Base-by-base conservation (phyloP, 2,888 invertebrate species). In the Neocrepidodera transversa region DNA sequence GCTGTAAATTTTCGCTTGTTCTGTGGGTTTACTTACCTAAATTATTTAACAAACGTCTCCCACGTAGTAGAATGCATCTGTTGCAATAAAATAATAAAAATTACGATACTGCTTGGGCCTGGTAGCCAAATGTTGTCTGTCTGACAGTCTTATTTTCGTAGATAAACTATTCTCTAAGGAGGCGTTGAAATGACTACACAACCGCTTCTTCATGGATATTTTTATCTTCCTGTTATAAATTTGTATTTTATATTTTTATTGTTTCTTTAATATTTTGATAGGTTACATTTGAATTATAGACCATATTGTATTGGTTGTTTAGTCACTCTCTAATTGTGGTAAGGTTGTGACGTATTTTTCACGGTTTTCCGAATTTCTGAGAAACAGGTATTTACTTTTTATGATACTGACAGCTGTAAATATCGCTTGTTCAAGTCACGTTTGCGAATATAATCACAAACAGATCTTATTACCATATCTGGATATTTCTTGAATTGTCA, bases 341-440 rank as follows among this genome's bases (percentile, higher is more conserved):
- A 16, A n/a, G n/a, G 38, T 7, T 10, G 2, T 13, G 2, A 38
- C 17, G 5, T 16, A 38, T 38, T 38, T 38, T 38, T 8, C 17
- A 16, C 38, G 2, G 16, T 1, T 38, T 38, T 17, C 17, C 6
- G 38, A 2, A 8, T 5, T 38, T 38, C 32, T 16, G n/a, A n/a
- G n/a, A n/a, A n/a, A n/a, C 38, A 1, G 10, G 8, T 17, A 8
- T 38, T 38, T 38, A 38, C 38, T 17, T 53, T 45, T 53, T 45
- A 32, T 32, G 18, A 35, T 18, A 36, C 23, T 13, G 45, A 45
- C 18, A 40, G n/a, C 28, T 36, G 47, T 38, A 16, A 48, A 40
- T 45, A 42, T 59, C 63, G 35, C 47, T 61, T 61, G 62, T 64
- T 58, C 57, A 38, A 62, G 66, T 64, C 66, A 66, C 66, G 66